A percentile compares a stretch with the other conserved stretches of the same genome.
phyloP scores from a whole-genome alignment of 1,140 invertebrate species.

The Philotrypesis tridentata region DNA sequence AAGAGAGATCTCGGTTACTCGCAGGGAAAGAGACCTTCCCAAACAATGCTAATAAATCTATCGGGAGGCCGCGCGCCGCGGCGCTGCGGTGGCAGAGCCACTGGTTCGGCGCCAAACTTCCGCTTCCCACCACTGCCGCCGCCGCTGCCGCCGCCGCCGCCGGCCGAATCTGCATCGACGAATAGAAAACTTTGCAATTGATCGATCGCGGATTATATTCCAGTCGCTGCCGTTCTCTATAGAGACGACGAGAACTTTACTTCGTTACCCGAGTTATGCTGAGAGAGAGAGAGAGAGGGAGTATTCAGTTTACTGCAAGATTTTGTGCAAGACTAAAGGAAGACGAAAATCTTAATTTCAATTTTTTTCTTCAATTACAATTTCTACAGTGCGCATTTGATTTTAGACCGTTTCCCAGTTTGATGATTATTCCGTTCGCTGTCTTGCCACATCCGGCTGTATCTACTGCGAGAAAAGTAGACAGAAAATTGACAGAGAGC shows the following conservation, averaged over 20 bases:
- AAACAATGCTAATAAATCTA: slow-evolving; percentile 53
- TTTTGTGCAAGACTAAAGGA: no score
- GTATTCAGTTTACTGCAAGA: no score
- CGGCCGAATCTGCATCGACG: slow-evolving; percentile 33
- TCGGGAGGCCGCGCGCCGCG: slow-evolving; percentile 49
- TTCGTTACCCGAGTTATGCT: slow-evolving; percentile 23
- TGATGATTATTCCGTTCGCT: not conserved
- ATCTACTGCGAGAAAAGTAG: not conserved
- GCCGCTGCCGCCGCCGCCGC: not conserved
- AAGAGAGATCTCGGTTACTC: slow-evolving; percentile 16
- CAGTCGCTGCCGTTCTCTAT: not conserved
- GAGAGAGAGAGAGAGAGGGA: not conserved
- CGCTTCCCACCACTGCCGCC: slow-evolving; percentile 33
- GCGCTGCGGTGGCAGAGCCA: not conserved
- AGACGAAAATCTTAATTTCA: no score
- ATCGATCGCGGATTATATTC: slow-evolving; percentile 44
- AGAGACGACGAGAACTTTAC: not conserved
- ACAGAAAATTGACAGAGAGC: slow-evolving; percentile 8
- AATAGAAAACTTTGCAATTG: slow-evolving; percentile 49
- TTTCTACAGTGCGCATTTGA: no score
- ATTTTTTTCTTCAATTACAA: no score
- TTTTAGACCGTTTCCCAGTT: no score
- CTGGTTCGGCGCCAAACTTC: slow-evolving; percentile 36
- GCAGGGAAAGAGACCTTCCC: slow-evolving; percentile 41
- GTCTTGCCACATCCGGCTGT: not conserved